These are phyloP conservation scores for Halcyon malimbica DNA, from an alignment of 2,113 vertebrate species.

Conservation along the genomic window DNA sequence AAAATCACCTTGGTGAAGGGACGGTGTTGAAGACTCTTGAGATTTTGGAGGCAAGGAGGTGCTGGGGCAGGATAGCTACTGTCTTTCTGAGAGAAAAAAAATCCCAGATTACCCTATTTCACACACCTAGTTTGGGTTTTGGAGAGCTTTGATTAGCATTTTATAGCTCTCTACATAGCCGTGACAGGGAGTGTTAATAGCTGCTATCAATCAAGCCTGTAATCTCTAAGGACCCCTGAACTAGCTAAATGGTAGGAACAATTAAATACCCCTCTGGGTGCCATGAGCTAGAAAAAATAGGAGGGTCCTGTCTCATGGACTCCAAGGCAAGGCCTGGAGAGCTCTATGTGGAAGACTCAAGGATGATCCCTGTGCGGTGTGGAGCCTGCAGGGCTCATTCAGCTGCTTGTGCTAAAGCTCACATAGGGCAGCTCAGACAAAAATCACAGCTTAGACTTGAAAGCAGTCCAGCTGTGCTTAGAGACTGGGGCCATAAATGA, in stretches of 20 bases:
- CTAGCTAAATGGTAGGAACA: background rate
- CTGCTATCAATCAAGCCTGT: background rate
- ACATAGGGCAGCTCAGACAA: background rate
- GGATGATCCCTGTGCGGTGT: background rate
- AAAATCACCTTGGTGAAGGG: background rate
- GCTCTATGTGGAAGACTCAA: fast-evolving
- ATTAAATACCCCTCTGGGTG: background rate
- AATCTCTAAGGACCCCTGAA: background rate
- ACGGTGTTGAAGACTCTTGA: background rate
- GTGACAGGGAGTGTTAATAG: background rate
- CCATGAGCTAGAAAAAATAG: background rate
- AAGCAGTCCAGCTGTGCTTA: background rate
- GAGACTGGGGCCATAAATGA: fast-evolving
- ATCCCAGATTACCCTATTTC: background rate
- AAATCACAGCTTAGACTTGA: background rate
- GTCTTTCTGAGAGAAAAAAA: background rate
- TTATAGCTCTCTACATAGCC: background rate
- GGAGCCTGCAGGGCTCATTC: background rate
- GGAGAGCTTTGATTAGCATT: background rate
- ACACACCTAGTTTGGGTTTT: background rate
- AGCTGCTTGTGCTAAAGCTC: background rate
- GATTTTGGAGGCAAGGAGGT: background rate
- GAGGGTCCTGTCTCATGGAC: background rate
- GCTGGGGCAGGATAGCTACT: background rate
- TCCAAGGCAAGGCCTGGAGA: background rate